These are phyloP conservation scores for Leptodactylus fallax DNA, from an alignment of 2,797 vertebrate genomes.

Conservation along the genomic window DNA sequence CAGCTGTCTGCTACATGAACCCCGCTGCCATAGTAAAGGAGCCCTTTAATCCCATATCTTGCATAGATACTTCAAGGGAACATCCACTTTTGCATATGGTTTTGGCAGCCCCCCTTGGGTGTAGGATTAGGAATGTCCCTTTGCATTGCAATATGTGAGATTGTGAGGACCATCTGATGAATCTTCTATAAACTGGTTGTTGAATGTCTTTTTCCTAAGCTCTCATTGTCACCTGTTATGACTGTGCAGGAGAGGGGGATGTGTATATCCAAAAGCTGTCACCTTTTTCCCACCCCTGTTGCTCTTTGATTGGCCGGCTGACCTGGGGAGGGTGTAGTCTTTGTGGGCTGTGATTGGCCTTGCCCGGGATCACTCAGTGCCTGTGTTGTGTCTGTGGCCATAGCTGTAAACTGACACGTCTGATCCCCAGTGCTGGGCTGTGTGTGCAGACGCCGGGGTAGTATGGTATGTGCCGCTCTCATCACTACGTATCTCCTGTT, in stretches of 20 bases:
- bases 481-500: too few species aligned
- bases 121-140: neutral
- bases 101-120: neutral
- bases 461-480: constrained; percentile 37
- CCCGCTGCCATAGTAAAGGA: too few species aligned
- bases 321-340: neutral
- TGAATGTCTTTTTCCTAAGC: too few species aligned
- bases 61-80: neutral
- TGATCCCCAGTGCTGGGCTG: constrained; percentile 23
- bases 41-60: neutral
- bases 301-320: neutral
- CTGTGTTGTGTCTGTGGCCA: constrained; percentile 58
- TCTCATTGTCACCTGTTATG: constrained; percentile 26
- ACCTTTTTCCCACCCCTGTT: constrained; percentile 14
- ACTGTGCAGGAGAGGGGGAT: neutral
- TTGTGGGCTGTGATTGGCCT: constrained; percentile 6
- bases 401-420: constrained; percentile 59
- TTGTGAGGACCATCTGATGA: neutral
- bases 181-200: neutral
- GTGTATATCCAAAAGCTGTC: constrained; percentile 19
- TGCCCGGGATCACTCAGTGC: neutral
- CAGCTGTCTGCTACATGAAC: neutral
- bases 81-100: neutral
- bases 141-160: too few species aligned
- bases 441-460: neutral